Evolutionary conservation across 2,888 invertebrate species (phyloP), one percentile per base, ranked within the genome.

Genomic region (Apocheima hispidaria): DNA sequence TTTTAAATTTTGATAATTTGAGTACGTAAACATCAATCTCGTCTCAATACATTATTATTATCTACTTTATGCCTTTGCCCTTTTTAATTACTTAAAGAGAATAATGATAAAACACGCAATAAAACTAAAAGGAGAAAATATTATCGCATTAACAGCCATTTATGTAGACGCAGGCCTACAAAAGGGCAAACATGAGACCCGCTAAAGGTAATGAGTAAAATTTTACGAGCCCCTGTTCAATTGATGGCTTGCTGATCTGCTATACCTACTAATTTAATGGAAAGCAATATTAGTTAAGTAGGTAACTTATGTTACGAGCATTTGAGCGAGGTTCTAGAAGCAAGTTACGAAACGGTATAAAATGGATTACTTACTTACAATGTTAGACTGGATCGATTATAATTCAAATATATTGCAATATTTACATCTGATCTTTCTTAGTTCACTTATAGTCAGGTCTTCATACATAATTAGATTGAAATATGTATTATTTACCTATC

Each of bases 91-190:
- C 28, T 58, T 10, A 23, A n/a, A 9, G 26, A 44, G n/a, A 23
- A 44, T 48, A 46, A 46, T 33, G 40, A 52, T 52, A 52, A 57
- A 53, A 38, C 35, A 35, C 44, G 18, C 36, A 41, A 35, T 28
- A 60, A 33, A 40, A 9, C 43, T 20, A 28, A 20, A 50, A 50
- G 60, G 30, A 54, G 53, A 50, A 36, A 33, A 50, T 26, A 49
- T 35, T 23, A 36, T 5, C 20, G 20, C 50, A 38, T 21, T 44
- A 44, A 35, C 12, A 2, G 4, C 40, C 59, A 5, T 23, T 41
- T 21, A 41, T 10, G 53, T 10, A 0, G 1, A 2, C 18, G 1
- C 30, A 14, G 12, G 23, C n/a, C 50, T 26, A 36, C 35, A 14
- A 30, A 51, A 57, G 50, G 57, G 28, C 50, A 43, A 10, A n/a